Conservation (phyloP, 2,113 vertebrate species). For the Protobothrops flavoviridis region DNA sequence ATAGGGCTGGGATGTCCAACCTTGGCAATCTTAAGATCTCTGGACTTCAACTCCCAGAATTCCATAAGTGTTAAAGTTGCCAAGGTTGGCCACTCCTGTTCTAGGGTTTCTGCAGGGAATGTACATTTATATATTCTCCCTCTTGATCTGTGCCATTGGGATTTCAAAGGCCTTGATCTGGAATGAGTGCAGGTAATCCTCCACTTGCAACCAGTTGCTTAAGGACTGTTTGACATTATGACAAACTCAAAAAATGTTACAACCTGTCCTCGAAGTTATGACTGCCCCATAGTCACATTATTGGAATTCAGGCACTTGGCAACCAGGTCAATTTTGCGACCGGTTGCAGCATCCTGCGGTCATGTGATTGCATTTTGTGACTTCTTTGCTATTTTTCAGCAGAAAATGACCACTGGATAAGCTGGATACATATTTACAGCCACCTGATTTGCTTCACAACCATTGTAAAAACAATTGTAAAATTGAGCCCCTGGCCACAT, state of each 20-base stretch:
- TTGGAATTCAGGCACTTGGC: not conserved
- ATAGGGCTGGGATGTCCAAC: not conserved
- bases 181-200: not conserved
- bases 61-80: not conserved
- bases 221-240: not conserved
- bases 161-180: not conserved
- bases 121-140: not conserved
- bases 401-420: not conserved
- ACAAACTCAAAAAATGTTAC: not conserved
- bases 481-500: not conserved
- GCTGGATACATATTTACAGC: not conserved
- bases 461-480: not conserved
- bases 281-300: not conserved
- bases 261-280: not conserved
- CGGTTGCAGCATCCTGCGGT: not conserved
- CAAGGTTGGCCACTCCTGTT: not conserved
- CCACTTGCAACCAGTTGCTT: not conserved
- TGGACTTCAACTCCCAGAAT: not conserved
- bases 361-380: not conserved
- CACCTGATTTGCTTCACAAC: not conserved
- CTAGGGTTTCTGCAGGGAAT: not conserved
- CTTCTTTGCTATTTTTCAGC: not conserved
- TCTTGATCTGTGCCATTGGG: not conserved
- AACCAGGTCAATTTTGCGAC: not conserved
- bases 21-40: not conserved